Evolutionary conservation across 35 echinoderm and acorn worm genomes (phyloP).

Genomic region (Lytechinus pictus): DNA sequence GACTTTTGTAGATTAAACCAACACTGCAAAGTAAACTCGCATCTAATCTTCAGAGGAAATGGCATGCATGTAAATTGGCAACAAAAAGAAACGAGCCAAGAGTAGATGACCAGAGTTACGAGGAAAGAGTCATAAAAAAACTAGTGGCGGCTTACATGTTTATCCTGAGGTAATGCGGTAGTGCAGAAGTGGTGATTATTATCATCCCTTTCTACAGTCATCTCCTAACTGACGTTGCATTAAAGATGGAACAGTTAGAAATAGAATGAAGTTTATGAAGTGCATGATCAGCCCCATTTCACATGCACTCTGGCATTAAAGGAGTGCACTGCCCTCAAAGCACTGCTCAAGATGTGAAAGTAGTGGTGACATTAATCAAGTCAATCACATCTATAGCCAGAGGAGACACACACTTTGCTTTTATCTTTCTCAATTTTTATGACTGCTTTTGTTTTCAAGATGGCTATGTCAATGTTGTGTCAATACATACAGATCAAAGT

Average conservation of each 20-base stretch:
- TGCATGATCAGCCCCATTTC: background rate
- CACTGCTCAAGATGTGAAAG: background rate
- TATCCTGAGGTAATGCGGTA: background rate
- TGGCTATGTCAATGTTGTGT: background rate
- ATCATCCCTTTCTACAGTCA: background rate
- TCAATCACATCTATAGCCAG: background rate
- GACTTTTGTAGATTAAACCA: background rate
- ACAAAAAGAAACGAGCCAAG: background rate
- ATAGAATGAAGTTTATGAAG: background rate
- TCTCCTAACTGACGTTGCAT: background rate
- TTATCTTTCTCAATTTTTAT: background rate
- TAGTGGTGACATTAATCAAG: background rate
- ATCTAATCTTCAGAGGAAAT: background rate
- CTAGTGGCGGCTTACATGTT: background rate
- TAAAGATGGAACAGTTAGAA: background rate
- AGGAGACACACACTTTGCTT: background rate
- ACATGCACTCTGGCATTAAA: background rate
- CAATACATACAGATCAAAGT: background rate
- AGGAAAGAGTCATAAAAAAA: background rate
- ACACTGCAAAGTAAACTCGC: background rate
- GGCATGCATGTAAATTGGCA: background rate
- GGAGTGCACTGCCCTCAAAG: constrained; percentile 15
- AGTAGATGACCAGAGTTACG: background rate
- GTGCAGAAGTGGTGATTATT: background rate
- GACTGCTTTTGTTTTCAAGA: background rate